Conservation (phyloP, 2,113 vertebrate species). For the Corvus moneduloides region DNA sequence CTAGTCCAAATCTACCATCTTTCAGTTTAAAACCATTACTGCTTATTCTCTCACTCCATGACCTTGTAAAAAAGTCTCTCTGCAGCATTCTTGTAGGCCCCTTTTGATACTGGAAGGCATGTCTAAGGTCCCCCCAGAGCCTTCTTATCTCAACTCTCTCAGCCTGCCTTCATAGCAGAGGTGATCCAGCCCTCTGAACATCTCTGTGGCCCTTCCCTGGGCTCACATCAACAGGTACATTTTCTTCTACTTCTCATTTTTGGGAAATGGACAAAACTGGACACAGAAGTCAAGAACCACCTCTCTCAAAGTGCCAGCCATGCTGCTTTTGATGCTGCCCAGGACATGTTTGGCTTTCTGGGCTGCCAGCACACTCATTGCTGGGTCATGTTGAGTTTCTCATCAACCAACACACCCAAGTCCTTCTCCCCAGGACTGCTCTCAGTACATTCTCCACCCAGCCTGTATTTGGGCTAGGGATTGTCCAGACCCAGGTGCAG, state of each 20-base stretch:
- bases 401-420: neutral
- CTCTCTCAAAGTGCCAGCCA: neutral
- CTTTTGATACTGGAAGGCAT: neutral
- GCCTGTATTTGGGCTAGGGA: neutral
- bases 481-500: neutral
- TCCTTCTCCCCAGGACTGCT: neutral
- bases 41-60: neutral
- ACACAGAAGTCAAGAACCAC: neutral
- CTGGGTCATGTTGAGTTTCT: neutral
- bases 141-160: neutral
- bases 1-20: neutral
- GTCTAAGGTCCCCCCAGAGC: neutral
- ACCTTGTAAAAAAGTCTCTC: neutral
- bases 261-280: neutral
- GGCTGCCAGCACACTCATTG: neutral
- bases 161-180: neutral
- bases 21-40: neutral
- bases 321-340: neutral
- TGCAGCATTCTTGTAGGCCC: neutral
- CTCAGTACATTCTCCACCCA: neutral
- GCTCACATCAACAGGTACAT: neutral
- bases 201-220: rapidly evolving
- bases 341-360: neutral
- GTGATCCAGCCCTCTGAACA: neutral
- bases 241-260: neutral